Conservation (phyloP, 2,797 vertebrate genomes). For the Agapornis canus region DNA sequence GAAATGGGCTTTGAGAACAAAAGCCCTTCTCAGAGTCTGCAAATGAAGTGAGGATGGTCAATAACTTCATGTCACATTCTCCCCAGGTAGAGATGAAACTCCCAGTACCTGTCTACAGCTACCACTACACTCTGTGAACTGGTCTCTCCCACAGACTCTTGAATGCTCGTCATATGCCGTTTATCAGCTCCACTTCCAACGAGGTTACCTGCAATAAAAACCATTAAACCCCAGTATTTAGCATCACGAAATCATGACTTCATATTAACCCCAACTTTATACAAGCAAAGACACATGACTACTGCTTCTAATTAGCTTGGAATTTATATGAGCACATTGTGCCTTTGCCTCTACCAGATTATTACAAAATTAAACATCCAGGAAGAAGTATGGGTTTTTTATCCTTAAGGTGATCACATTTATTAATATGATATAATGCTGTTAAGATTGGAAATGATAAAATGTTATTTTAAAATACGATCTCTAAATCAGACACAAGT, state of each 20-base stretch:
- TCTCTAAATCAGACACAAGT: not conserved
- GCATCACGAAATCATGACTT: not conserved
- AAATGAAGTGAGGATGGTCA: not conserved
- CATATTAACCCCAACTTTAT: not conserved
- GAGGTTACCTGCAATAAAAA: conserved; percentile 83
- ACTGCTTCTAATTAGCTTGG: not conserved
- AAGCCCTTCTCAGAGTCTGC: not conserved
- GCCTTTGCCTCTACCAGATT: not conserved
- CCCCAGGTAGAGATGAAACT: not conserved
- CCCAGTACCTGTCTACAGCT: conserved; percentile 90
- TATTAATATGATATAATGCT: not conserved
- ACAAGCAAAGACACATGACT: not conserved
- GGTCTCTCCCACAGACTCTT: conserved; percentile 96
- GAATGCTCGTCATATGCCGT: conserved; percentile 92
- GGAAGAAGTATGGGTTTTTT: not conserved
- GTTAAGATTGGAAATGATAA: not conserved
- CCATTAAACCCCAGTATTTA: not conserved
- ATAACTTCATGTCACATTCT: not conserved
- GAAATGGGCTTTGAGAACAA: not conserved
- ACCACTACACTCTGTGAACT: conserved; percentile 97
- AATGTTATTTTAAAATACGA: not conserved
- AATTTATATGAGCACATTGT: not conserved
- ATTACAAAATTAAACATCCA: not conserved
- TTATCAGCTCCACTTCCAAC: conserved; percentile 90
- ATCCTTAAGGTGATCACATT: not conserved